Base-by-base conservation (phyloP, 2,113 vertebrate genomes). In the Himantopus leucocephalus region DNA sequence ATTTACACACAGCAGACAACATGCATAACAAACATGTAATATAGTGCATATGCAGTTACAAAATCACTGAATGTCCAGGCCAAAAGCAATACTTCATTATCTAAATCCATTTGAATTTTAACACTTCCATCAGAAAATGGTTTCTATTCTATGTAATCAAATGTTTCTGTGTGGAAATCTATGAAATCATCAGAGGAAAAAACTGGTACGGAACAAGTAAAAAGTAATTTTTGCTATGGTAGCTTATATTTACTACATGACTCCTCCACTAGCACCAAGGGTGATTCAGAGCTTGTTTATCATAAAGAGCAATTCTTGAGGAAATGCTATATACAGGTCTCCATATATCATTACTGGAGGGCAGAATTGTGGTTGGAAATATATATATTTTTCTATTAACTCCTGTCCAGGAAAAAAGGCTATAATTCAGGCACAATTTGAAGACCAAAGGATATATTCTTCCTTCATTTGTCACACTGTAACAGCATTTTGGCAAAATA, bases 181-280 rank as follows among this genome's bases (percentile, higher is more conserved):
- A 14, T 62, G 10, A 93, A 77, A 84, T n/a, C 26, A 53, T 45
- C 32, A 62, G 24, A 10, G 67, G 29, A 45, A 82, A 91, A 72
- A 60, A 50, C 3, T 27, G 7, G 1, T 53, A 41, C 0, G 0
- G 26, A 88, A 43, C 2, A 55, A 63, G 3, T 59, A 27, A 79
- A 77, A 84, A 70, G 21, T 22, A 14, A 14, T 52, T 81, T 90
- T 81, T 62, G 21, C 8, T 14, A 41, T 68, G 30, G 15, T 5
- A 64, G 1, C 7, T 63, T 67, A 8, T 60, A 35, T 88, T 76
- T 80, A 43, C 58, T 45, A 39, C 4, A 8, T 53, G 32, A 47
- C 8, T 63, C 19, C 16, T 85, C 29, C 21, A n/a, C 14, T 27
- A 68, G 5, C 1, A 0, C 4, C 2, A 1, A 83, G 17, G 10